These are phyloP conservation scores for Plodia interpunctella DNA, from an alignment of 1,140 invertebrate genomes.

Conservation along the genomic window DNA sequence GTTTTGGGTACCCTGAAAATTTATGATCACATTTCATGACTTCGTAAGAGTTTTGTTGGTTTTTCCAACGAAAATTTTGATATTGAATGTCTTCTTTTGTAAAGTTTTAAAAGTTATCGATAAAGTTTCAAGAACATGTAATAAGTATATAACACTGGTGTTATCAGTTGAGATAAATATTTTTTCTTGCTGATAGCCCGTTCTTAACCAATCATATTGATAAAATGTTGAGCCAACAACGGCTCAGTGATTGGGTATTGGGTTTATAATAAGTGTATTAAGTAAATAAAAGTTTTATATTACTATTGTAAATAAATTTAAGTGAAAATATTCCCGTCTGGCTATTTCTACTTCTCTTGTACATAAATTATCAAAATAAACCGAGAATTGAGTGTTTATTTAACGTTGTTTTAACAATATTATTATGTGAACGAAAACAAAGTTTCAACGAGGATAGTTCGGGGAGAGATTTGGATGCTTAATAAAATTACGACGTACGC, in stretches of 20 bases:
- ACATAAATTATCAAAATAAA: too few relatives aligned
- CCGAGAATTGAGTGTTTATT: too few relatives aligned
- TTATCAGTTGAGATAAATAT: too few relatives aligned
- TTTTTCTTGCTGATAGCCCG: too few relatives aligned
- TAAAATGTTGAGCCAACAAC: too few relatives aligned
- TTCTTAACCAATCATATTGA: too few relatives aligned
- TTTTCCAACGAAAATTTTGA: constrained; percentile 27
- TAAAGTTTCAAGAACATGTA: constrained; percentile 9
- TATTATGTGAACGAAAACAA: not conserved
- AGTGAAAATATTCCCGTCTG: too few relatives aligned
- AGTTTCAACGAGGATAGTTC: not conserved
- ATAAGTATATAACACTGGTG: not conserved
- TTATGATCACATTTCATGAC: constrained; percentile 41
- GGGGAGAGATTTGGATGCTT: constrained; percentile 15
- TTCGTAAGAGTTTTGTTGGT: constrained; percentile 33
- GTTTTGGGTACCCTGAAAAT: constrained; percentile 35
- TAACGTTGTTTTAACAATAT: not conserved
- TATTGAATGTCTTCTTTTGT: constrained; percentile 22
- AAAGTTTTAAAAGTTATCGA: constrained; percentile 25
- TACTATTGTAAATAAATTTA: too few relatives aligned
- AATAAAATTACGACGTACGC: constrained; percentile 32
- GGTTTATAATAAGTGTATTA: too few relatives aligned
- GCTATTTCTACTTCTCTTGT: too few relatives aligned
- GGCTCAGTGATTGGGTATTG: too few relatives aligned
- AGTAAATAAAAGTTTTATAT: too few relatives aligned